Percentiles rank a stretch among this genome's conserved stretches.
These are phyloP conservation scores for Himalopsyche anomala DNA, from an alignment of 2,888 invertebrate genomes.

Conservation along the genomic window DNA sequence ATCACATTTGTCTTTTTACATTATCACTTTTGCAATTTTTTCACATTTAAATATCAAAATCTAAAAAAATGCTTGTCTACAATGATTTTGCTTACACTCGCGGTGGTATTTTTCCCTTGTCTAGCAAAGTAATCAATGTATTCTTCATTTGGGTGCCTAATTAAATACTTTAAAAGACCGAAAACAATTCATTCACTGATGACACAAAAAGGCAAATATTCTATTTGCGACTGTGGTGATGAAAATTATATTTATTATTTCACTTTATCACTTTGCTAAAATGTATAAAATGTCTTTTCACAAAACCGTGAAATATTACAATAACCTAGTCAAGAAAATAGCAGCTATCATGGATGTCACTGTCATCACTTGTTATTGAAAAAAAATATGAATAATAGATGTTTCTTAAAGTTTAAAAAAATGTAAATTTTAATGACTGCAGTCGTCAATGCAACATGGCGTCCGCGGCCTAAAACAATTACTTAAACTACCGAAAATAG, in stretches of 20 bases:
- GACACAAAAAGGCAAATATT: no score
- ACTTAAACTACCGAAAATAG: conserved; percentile 6
- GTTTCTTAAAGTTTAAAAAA: neutral
- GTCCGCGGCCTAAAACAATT: conserved; percentile 29
- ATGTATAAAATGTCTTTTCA: neutral
- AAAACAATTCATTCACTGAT: no score
- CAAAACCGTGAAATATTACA: conserved; percentile 13
- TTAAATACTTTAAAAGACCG: no score
- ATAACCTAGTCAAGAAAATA: neutral
- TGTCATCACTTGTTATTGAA: conserved; percentile 16
- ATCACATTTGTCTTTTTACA: no score
- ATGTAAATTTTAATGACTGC: conserved; percentile 15
- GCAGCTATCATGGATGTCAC: conserved; percentile 2
- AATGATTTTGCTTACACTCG: no score
- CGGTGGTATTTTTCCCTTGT: no score
- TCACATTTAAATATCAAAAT: no score
- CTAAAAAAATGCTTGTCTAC: no score
- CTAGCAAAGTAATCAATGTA: no score
- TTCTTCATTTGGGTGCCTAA: no score
- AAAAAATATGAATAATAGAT: conserved; percentile 15
- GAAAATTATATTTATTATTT: neutral
- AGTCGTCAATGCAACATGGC: conserved; percentile 19
- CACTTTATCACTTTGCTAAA: neutral
- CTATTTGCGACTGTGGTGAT: neutral
- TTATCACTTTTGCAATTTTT: no score